A percentile compares a stretch with the other conserved stretches of the same genome.
These are phyloP conservation scores for Noctua janthina DNA, from an alignment of 2,888 invertebrate genomes.

Conservation along the genomic window DNA sequence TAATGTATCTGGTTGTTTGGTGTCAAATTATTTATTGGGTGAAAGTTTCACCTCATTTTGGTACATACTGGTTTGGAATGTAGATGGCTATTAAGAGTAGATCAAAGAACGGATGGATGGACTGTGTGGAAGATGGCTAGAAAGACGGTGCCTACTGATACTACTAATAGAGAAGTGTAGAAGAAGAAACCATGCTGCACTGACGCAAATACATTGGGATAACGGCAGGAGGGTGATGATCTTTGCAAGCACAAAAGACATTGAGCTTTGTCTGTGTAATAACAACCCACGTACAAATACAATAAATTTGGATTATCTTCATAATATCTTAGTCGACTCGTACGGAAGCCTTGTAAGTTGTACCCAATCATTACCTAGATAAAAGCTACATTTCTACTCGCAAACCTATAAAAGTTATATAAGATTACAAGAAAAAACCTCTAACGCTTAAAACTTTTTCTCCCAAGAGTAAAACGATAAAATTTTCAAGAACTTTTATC, in stretches of 20 bases:
- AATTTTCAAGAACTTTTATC: slow-evolving; percentile 7
- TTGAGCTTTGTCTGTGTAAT: neutral
- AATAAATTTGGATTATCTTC: neutral
- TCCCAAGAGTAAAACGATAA: neutral
- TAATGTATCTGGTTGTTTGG: neutral
- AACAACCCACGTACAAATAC: neutral
- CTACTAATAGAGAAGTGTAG: neutral
- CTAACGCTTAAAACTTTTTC: slow-evolving; percentile 5
- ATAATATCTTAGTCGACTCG: neutral
- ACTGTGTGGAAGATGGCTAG: neutral
- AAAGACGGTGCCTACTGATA: too few relatives aligned
- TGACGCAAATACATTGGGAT: neutral
- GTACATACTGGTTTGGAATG: neutral
- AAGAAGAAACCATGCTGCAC: neutral
- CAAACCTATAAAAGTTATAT: neutral
- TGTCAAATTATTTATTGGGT: neutral
- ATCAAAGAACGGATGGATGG: neutral
- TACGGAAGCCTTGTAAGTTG: neutral
- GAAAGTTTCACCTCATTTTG: neutral
- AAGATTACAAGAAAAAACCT: neutral
- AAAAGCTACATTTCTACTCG: neutral
- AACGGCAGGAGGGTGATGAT: neutral
- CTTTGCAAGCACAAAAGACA: neutral
- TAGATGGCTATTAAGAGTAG: neutral
- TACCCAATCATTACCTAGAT: neutral